Evolutionary conservation across 2,797 vertebrate genomes (phyloP), one percentile per base, ranked within the genome.

Genomic region (Acomys russatus): DNA sequence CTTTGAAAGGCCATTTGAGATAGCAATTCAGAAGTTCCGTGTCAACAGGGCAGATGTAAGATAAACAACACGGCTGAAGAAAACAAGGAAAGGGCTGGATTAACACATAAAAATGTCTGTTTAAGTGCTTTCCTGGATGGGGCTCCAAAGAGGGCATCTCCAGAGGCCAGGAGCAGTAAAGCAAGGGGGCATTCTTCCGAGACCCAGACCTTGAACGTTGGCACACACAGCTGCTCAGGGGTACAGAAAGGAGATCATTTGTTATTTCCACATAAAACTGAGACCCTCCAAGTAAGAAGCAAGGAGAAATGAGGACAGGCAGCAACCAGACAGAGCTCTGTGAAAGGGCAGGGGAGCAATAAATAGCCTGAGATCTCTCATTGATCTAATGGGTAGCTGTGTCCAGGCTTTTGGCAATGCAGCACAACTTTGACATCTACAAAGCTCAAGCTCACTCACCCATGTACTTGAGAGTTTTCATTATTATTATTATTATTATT

Each of bases 41-140:
- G 83, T 95, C 92, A 95, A 73, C 61, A 51, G 88, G 90, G 66
- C 76, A 97, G 76, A 93, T 66, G 56, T 22, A 59, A 94, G 88
- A 94, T 91, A 96, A 95, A 97, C 76, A 94, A 63, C 63, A 88
- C 61, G 54, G 49, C 80, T 78, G 61, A 93, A 93, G 20, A 2
- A 90, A 95, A 59, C 54, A 77, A 94, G 92, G 54, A 78, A 96
- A 90, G 76, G 74, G 30, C 80, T 74, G 68, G 63, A 97, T 94
- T 90, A 77, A 90, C 84, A 95, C 88, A 94, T 91, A 70, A 94
- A 96, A 96, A 92, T 3, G 38, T 93, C 84, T 85, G 25, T 92
- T 87, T 89, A 93, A 95, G 94, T 73, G n/a, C 84, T 93, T 96
- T 17, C 0, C 71, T 90, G 90, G 90, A 70, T 77, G 63, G 18